These are phyloP conservation scores for Hippoglossus hippoglossus DNA, from an alignment of 2,797 vertebrate species.

Conservation along the genomic window DNA sequence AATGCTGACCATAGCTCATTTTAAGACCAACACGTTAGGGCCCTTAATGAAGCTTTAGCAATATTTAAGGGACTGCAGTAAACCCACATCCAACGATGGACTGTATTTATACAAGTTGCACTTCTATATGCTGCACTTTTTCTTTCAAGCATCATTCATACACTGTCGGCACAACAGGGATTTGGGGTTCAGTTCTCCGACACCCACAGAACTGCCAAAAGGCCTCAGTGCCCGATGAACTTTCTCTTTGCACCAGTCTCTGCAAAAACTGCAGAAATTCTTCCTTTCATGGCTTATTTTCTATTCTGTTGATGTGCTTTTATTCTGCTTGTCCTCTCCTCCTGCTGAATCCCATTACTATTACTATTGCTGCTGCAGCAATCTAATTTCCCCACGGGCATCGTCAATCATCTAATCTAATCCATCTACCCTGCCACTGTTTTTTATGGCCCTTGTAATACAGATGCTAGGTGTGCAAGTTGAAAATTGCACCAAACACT, in stretches of 20 bases:
- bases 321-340: slow-evolving; percentile 60
- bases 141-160: too few species aligned
- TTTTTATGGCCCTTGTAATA: slow-evolving; percentile 61
- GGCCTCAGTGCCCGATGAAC: slow-evolving; percentile 10
- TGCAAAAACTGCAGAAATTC: slow-evolving; percentile 43
- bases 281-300: slow-evolving; percentile 46
- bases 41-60: too few species aligned
- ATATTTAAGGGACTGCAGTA: too few species aligned
- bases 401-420: slow-evolving; percentile 78
- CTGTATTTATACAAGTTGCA: too few species aligned
- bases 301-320: slow-evolving; percentile 42
- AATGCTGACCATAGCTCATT: too few species aligned
- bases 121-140: too few species aligned
- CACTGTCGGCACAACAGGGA: too few species aligned
- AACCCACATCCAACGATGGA: too few species aligned
- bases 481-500: slow-evolving; percentile 56
- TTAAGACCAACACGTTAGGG: too few species aligned
- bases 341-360: slow-evolving; percentile 61
- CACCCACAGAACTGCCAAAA: slow-evolving; percentile 21
- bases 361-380: slow-evolving; percentile 50
- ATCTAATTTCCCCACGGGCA: slow-evolving; percentile 75
- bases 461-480: slow-evolving; percentile 59
- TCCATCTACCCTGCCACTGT: slow-evolving; percentile 59
- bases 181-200: too few species aligned
- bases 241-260: slow-evolving; percentile 39